Evolutionary conservation across 1,140 invertebrate species (phyloP).

Genomic region (Oryctes rhinoceros): DNA sequence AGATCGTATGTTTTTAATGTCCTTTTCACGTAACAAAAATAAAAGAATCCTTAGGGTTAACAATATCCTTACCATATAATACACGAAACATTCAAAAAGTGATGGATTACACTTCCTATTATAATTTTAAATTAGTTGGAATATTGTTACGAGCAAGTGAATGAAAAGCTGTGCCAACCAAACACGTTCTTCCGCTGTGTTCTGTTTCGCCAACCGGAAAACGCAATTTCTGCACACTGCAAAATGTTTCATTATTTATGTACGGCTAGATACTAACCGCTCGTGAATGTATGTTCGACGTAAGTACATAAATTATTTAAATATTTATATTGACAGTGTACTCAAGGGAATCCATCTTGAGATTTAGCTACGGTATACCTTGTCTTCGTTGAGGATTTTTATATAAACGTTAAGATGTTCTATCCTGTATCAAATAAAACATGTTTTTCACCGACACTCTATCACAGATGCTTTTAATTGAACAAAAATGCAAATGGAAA

Average conservation of each 20-base stretch:
- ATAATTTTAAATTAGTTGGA: slow-evolving; percentile 7
- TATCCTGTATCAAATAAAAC: not conserved
- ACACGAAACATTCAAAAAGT: not conserved
- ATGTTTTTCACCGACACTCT: no score
- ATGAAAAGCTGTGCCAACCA: not conserved
- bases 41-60: not conserved
- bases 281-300: not conserved
- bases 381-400: not conserved
- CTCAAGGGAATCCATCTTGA: not conserved
- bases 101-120: not conserved
- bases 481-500: no score
- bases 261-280: not conserved
- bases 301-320: not conserved
- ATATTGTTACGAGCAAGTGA: not conserved
- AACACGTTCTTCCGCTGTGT: not conserved
- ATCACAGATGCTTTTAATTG: no score
- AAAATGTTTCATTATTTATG: not conserved
- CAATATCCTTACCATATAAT: not conserved
- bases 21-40: not conserved
- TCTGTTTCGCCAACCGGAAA: not conserved
- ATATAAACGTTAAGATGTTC: not conserved
- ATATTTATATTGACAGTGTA: not conserved
- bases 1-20: not conserved
- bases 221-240: not conserved
- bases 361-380: not conserved